Evolutionary conservation across 2,797 vertebrate genomes (phyloP), one percentile per base, ranked within the genome.

Genomic region (Danio choprae): DNA sequence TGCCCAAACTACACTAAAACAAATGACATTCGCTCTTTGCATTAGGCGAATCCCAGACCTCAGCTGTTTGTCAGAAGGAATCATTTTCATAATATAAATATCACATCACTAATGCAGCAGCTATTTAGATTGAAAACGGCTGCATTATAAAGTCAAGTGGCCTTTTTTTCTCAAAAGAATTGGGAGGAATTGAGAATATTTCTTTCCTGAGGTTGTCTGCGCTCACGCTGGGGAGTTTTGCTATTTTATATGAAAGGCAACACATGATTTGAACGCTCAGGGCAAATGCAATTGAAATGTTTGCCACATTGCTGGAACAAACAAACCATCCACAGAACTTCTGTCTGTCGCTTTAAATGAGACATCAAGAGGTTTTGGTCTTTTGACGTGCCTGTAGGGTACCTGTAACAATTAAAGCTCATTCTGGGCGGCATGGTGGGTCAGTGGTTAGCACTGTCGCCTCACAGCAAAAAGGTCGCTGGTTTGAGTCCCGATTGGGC

Each of bases 301-400:
- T 50, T 78, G 44, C 38, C 16, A 65, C 5, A 44, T 51, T 70
- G 41, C 22, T 38, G 50, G n/a, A 50, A 43, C 29, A 50, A 82
- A 43, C 22, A 71, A 84, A 84, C 74, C 41, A 36, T 80, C 79
- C 82, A 81, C 81, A 71, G 22, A 80, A 68, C 36, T 53, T 55
- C 36, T 64, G 43, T 80, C 44, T 59, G 18, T 75, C 36, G 81
- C 68, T 81, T 74, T 48, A 83, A 74, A 82, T 86, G 46, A 87
- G 78, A 68, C 73, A 40, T 44, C 77, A 80, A 80, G 67, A 68
- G 69, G 77, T 80, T 87, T 72, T 62, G 41, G 65, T 62, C 74
- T 68, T 87, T 50, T 51, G 9, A 53, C 18, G 20, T 64, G 64
- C n/a, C 40, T 64, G 5, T 64, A 64, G 40, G n/a, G 40, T 64